These are phyloP conservation scores for Cephus sareptanus DNA, from an alignment of 2,888 invertebrate genomes.

Conservation along the genomic window DNA sequence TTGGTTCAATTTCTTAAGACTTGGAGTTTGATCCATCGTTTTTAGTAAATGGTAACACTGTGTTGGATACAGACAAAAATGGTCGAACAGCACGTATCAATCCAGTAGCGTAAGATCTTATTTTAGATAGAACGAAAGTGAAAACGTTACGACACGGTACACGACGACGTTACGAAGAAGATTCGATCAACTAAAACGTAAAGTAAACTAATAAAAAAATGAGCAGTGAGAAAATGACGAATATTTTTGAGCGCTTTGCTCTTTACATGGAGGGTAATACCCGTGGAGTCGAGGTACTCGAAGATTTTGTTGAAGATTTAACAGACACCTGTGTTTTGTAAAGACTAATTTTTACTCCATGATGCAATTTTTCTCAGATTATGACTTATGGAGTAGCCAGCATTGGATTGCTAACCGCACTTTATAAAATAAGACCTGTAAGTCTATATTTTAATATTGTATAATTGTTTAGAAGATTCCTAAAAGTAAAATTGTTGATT, in stretches of 20 bases:
- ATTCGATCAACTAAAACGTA: background rate
- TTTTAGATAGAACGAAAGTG: background rate
- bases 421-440: slow-evolving; percentile 73
- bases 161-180: background rate
- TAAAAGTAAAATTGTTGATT: slow-evolving; percentile 22
- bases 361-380: slow-evolving; percentile 58
- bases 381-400: slow-evolving; percentile 72
- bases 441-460: slow-evolving; percentile 44
- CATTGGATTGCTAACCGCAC: slow-evolving; percentile 69
- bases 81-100: background rate
- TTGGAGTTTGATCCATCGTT: background rate
- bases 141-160: background rate
- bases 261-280: slow-evolving; percentile 47
- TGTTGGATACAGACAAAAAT: background rate
- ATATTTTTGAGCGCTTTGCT: slow-evolving; percentile 40
- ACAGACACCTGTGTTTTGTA: background rate
- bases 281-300: slow-evolving; percentile 39
- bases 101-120: background rate
- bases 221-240: slow-evolving; percentile 2
- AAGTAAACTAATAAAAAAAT: background rate
- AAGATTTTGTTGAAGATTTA: background rate
- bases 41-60: background rate
- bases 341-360: background rate
- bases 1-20: background rate
- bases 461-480: background rate